A percentile compares a stretch with the other conserved stretches of the same genome.
Conservation (phyloP, 2,797 vertebrate genomes). For the Tokudaia tokunoshimensis region DNA sequence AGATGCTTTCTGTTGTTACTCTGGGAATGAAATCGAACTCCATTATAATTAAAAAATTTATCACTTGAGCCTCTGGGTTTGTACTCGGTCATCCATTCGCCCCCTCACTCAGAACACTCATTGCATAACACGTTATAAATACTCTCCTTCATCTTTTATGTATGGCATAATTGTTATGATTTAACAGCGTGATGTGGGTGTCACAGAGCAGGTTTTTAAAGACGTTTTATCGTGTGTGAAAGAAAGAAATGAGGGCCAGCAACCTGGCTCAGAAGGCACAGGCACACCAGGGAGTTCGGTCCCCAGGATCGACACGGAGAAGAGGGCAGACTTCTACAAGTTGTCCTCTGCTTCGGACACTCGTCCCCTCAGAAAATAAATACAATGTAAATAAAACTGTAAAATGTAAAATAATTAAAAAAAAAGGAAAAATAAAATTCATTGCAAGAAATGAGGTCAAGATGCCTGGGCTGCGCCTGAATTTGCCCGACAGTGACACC, state of each 20-base stretch:
- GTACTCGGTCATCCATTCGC: conserved; percentile 8
- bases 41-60: conserved; percentile 43
- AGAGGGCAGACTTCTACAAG: not conserved
- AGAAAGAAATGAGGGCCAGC: not conserved
- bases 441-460: not conserved
- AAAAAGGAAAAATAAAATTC: not conserved
- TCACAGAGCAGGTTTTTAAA: conserved; percentile 37
- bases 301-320: not conserved
- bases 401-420: not conserved
- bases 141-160: conserved; percentile 13
- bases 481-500: not conserved
- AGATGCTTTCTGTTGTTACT: conserved; percentile 32
- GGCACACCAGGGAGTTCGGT: not conserved
- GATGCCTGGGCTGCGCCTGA: not conserved
- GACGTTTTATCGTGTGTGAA: conserved; percentile 16
- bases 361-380: not conserved
- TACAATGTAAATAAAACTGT: not conserved
- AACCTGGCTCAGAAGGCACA: not conserved
- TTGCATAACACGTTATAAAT: conserved; percentile 41
- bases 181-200: conserved; percentile 41
- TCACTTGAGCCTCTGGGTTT: not conserved
- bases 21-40: conserved; percentile 26
- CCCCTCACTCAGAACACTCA: conserved; percentile 24
- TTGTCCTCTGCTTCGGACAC: not conserved
- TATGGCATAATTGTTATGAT: conserved; percentile 48